Evolutionary conservation across 2,797 vertebrate species (phyloP), one percentile per base, ranked within the genome.

Genomic region (Manis javanica): DNA sequence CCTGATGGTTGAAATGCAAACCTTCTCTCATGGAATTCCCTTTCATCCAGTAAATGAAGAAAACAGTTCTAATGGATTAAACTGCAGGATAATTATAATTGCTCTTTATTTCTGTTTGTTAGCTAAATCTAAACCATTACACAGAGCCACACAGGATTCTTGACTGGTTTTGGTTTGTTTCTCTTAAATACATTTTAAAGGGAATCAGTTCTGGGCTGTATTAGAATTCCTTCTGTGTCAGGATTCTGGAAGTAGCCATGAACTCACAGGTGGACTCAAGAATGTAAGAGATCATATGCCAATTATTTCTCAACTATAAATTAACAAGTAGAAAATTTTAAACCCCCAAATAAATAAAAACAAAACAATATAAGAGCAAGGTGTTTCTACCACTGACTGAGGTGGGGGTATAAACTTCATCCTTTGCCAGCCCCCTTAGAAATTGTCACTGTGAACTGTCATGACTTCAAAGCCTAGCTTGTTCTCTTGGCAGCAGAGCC

Each of bases 151-250:
- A 55, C 18, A 90, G 42, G 3, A 15, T 51, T 68, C 81, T 86
- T 87, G n/a, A 63, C 90, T 91, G 66, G 53, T 63, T 96, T 94
- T 64, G n/a, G 29, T 71, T 66, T 93, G 46, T 88, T 95, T 95
- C 64, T 82, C 51, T 53, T 95, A 82, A 91, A 61, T 77, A 59
- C 13, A 55, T 71, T 94, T 83, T 74, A 74, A 95, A 93, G 68
- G 26, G 39, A 86, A n/a, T 66, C 2, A 78, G 16, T 63, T 77
- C 77, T 51, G 26, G 42, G 59, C 59, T 87, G 7, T 81, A 49
- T 59, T 95, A 78, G n/a, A 83, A 84, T 93, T 78, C 37, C 7
- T 87, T 71, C 75, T 86, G 49, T 87, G 46, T 89, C 69, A 75
- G 59, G 53, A 87, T 89, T 93, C 91, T 82, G 61, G 42, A 91